phyloP scores from a whole-genome alignment of 2,888 invertebrate genomes.

The Polydrusus cervinus region DNA sequence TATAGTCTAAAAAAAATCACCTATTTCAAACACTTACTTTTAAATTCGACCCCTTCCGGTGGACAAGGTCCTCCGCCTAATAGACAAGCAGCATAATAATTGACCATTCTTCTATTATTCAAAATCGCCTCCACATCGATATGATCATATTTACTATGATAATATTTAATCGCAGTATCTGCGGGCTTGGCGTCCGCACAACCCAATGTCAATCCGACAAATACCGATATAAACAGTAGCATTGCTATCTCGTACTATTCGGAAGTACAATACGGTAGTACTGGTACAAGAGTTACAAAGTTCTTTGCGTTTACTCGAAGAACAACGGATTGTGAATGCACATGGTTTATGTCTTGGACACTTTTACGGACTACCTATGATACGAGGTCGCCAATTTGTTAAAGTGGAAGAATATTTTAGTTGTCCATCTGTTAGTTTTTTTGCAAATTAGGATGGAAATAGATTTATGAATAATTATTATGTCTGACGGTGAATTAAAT shows the following conservation, averaged over 20 bases:
- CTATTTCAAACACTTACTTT: slow-evolving; percentile 75
- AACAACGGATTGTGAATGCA: slow-evolving; percentile 45
- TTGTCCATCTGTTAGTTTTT: neutral
- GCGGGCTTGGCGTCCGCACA: slow-evolving; percentile 47
- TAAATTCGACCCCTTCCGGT: slow-evolving; percentile 82
- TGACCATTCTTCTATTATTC: slow-evolving; percentile 79
- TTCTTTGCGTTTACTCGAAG: slow-evolving; percentile 40
- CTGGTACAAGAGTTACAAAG: neutral
- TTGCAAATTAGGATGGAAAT: slow-evolving; percentile 2
- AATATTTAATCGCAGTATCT: slow-evolving; percentile 58
- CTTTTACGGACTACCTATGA: slow-evolving; percentile 41
- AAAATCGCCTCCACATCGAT: slow-evolving; percentile 81
- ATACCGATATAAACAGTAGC: slow-evolving; percentile 34
- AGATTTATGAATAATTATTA: neutral
- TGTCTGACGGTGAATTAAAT: neutral
- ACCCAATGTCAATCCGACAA: slow-evolving; percentile 39
- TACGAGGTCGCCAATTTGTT: slow-evolving; percentile 48
- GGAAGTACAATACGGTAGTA: slow-evolving; percentile 21
- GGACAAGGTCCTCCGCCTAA: slow-evolving; percentile 80
- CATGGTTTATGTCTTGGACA: slow-evolving; percentile 34
- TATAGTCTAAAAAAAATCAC: neutral
- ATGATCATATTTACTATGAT: slow-evolving; percentile 79
- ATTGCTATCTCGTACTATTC: slow-evolving; percentile 21
- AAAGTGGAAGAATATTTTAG: slow-evolving; percentile 29
- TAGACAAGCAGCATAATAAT: slow-evolving; percentile 82